These are phyloP conservation scores for Apocrypta bakeri DNA, from an alignment of 1,140 invertebrate genomes.

Conservation along the genomic window DNA sequence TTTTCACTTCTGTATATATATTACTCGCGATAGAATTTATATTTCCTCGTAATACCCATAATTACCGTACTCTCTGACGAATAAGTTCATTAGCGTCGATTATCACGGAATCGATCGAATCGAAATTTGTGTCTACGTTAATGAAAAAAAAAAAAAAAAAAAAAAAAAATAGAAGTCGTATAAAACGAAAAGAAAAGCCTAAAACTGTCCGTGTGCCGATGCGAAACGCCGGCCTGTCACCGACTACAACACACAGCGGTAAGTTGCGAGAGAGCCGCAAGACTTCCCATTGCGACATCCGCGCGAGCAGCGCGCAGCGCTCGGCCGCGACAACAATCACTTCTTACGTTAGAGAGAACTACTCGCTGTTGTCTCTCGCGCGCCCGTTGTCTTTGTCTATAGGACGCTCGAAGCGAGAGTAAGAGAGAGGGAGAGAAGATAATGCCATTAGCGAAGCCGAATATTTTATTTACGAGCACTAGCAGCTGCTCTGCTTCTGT, in stretches of 20 bases:
- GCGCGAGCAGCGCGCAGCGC: conserved; percentile 6
- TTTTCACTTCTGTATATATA: no score
- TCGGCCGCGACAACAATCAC: conserved; percentile 66
- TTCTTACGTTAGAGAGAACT: conserved; percentile 56
- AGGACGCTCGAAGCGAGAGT: background rate
- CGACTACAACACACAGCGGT: background rate
- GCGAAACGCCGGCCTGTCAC: conserved; percentile 62
- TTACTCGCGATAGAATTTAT: no score
- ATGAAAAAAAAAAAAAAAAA: no score
- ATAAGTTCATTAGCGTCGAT: no score
- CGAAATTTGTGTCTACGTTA: no score
- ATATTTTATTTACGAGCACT: background rate
- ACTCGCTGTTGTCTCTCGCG: background rate
- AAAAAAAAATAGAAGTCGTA: background rate
- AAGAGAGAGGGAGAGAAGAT: background rate
- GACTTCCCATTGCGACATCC: conserved; percentile 73
- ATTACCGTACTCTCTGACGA: no score
- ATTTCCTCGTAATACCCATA: no score
- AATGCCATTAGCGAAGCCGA: conserved; percentile 8
- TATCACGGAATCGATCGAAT: no score
- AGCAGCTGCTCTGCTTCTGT: background rate
- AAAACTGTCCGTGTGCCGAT: conserved; percentile 57
- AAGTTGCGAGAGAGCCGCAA: conserved; percentile 67
- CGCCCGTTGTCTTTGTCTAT: background rate
- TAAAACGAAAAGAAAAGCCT: background rate